Conservation (phyloP, 2,797 vertebrate species). For the Podargus strigoides region DNA sequence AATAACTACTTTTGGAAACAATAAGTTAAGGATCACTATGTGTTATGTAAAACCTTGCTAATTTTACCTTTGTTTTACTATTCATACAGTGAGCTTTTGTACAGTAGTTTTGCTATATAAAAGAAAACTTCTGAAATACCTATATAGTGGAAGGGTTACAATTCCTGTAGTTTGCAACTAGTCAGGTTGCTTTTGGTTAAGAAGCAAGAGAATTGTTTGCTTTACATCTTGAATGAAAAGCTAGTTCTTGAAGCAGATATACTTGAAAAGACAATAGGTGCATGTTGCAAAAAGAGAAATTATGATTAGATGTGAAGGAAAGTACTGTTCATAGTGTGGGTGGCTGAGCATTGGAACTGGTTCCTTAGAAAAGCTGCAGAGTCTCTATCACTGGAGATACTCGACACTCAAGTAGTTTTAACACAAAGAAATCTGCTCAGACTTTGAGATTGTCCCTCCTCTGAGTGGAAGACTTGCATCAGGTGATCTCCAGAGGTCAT, state of each 20-base stretch:
- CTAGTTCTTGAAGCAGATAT: background rate
- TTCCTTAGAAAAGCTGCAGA: background rate
- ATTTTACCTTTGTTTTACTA: background rate
- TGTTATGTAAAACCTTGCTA: background rate
- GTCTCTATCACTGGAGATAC: background rate
- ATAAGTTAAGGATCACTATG: background rate
- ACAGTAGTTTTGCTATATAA: background rate
- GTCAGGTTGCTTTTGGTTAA: background rate
- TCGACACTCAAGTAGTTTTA: background rate
- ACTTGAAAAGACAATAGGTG: background rate
- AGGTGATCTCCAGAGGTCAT: background rate
- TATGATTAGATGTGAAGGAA: background rate
- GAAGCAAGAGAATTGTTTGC: background rate
- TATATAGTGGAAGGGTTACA: background rate
- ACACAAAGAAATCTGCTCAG: background rate
- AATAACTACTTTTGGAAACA: background rate
- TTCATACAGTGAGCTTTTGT: background rate
- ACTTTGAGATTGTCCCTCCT: background rate
- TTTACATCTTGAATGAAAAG: background rate
- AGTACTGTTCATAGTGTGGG: background rate
- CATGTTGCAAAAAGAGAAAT: background rate
- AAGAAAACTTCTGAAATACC: background rate
- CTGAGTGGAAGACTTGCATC: background rate
- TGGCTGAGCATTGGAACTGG: background rate
- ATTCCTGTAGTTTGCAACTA: background rate